Evolutionary conservation across 2,888 invertebrate genomes (phyloP), one percentile per base, ranked within the genome.

Genomic region (Trisateles emortualis): DNA sequence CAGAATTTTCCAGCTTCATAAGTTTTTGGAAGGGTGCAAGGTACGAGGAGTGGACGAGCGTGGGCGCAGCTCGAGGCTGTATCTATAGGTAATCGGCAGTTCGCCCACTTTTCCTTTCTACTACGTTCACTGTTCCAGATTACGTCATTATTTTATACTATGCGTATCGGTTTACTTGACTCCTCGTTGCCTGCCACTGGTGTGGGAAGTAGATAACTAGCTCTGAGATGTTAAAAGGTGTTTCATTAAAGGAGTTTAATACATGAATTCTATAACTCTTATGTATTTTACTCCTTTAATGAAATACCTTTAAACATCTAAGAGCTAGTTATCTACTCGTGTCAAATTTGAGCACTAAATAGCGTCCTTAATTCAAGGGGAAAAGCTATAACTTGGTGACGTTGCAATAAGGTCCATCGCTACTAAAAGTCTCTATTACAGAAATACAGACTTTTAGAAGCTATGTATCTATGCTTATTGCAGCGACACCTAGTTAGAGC

Each of bases 101-200:
- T 83, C 90, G 91, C 90, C 90, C 90, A 92, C 92, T 91, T 90
- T 90, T 92, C 90, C 91, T 92, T 90, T 91, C 91, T 73, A 82
- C 79, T 75, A 83, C 88, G 83, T 86, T 88, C 88, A 86, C 87
- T 80, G 87, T 74, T 88, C 89, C 87, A 86, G 84, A 89, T 91
- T 92, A 92, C 92, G 90, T 92, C 90, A 92, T 78, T 67, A 58
- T 64, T n/a, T 55, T 60, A 54, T 68, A 64, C 70, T 69, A 64
- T 45, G 46, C 33, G 8, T 64, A 61, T 69, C 64, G 62, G 57
- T 68, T 55, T 68, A 69, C 57, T 61, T 71, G 72, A 58, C 63
- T 71, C 69, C 75, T 75, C 72, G 32, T 17, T 58, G 60, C 57
- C 51, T 57, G 55, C 56, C 58, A 48, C 56, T 42, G 52, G 48